These are phyloP conservation scores for Nomada lathburiana DNA, from an alignment of 2,888 invertebrate genomes.

Conservation along the genomic window DNA sequence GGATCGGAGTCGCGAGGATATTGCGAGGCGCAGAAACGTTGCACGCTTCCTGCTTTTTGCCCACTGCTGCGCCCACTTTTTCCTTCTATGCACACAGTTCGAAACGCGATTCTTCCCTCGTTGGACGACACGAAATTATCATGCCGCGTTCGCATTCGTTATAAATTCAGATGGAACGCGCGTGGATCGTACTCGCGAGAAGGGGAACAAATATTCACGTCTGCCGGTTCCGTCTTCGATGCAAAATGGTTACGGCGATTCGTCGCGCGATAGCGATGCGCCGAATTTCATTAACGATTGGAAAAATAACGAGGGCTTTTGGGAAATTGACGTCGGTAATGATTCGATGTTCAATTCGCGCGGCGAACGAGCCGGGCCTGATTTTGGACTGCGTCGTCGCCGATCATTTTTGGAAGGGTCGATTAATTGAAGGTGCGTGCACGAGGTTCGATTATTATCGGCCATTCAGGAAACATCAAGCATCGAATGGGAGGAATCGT, in stretches of 20 bases:
- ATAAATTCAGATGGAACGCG: not conserved
- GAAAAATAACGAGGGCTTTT: not conserved
- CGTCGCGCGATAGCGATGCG: not conserved
- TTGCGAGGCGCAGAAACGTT: not conserved
- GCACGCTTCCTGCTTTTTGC: conserved; percentile 9
- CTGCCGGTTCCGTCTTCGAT: too few species aligned
- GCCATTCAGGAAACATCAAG: not conserved
- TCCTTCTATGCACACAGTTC: not conserved
- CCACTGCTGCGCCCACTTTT: not conserved
- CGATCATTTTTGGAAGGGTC: conserved; percentile 7
- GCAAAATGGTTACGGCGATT: too few species aligned
- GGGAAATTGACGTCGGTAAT: not conserved
- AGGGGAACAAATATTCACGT: too few species aligned
- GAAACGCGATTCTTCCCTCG: not conserved
- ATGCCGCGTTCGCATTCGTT: not conserved
- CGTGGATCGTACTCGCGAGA: too few species aligned
- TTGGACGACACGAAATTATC: not conserved
- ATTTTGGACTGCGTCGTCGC: conserved; percentile 6
- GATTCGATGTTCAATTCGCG: not conserved
- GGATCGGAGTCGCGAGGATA: conserved; percentile 13
- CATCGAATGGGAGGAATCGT: not conserved
- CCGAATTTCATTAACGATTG: not conserved
- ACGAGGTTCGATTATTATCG: conserved; percentile 29
- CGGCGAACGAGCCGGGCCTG: not conserved
- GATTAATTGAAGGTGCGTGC: conserved; percentile 10